Evolutionary conservation across 2,797 vertebrate genomes (phyloP), one percentile per base, ranked within the genome.

Genomic region (Falco concolor): DNA sequence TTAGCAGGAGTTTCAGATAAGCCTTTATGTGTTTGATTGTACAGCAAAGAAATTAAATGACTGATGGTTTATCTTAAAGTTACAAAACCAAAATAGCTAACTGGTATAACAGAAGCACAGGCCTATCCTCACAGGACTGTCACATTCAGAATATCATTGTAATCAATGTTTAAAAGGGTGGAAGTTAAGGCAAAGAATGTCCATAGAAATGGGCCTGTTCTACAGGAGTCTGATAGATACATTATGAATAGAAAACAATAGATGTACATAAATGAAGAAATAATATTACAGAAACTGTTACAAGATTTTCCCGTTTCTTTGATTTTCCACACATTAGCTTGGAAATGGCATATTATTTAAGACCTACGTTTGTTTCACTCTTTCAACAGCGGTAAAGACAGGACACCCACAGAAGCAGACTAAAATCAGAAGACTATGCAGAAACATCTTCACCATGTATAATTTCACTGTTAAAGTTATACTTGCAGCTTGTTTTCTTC

Each of bases 1-100:
- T 96, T 96, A 95, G 70, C 44, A 87, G 60, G 15, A 88, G 25
- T 24, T 87, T 83, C 60, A 89, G 94, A 96, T 96, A 96, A 97
- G 83, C 60, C 64, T 91, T 93, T 90, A 44, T 87, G 53, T 13
- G 8, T 45, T 91, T 91, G 85, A 89, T 74, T 89, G 77, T 89
- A 86, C 20, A 63, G 60, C 80, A 93, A 87, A 94, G 74, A 93
- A 95, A 96, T 94, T 84, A 92, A 95, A 89, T 84, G 77, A 80
- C 67, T 91, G 38, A 70, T 72, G 70, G 60, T 89, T 94, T 95
- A 94, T 95, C 88, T 80, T 68, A 19, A 84, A 90, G 63, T 45
- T 94, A 64, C 45, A 83, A 92, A 93, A 32, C 56, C 6, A 74
- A 60, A 96, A 87, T 47, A 91, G 24, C 45, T 89, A 64, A 63